A percentile compares a stretch with the other conserved stretches of the same genome.
Conservation (phyloP, 2,888 invertebrate species). For the Agonopterix heracliana region DNA sequence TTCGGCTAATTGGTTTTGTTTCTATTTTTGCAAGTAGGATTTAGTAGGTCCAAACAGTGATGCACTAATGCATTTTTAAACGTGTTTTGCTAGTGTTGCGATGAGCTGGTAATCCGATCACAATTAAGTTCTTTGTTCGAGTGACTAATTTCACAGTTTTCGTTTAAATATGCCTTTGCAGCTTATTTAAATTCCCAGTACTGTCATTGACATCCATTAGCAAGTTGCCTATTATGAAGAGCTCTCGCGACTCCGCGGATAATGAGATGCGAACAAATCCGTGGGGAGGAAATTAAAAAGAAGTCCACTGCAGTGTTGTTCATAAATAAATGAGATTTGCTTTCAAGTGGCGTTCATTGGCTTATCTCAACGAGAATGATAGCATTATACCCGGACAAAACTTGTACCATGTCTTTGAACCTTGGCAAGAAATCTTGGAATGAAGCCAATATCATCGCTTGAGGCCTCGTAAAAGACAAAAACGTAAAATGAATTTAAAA, state of each 20-base stretch:
- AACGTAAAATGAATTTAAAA: constrained; percentile 30
- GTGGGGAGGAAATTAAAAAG: constrained; percentile 47
- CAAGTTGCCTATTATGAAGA: too few species aligned
- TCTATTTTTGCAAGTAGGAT: neutral
- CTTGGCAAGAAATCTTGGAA: constrained; percentile 68
- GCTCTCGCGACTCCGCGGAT: too few species aligned
- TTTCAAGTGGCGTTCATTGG: constrained; percentile 66
- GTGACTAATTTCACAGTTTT: too few species aligned
- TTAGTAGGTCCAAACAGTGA: neutral
- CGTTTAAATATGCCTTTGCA: neutral
- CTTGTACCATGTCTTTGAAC: constrained; percentile 65
- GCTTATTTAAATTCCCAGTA: too few species aligned
- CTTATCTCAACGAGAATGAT: constrained; percentile 65
- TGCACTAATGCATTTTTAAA: too few species aligned
- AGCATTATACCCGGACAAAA: constrained; percentile 58
- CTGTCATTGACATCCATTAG: too few species aligned
- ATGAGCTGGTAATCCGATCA: too few species aligned
- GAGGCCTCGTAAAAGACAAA: constrained; percentile 40
- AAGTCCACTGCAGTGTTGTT: constrained; percentile 50
- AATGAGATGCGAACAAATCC: constrained; percentile 15
- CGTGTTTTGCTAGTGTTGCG: too few species aligned
- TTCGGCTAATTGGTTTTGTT: constrained; percentile 11
- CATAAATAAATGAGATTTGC: constrained; percentile 59
- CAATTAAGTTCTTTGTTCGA: too few species aligned
- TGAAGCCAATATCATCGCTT: constrained; percentile 57